Evolutionary conservation across 2,113 vertebrate genomes (phyloP), one percentile per base, ranked within the genome.

Genomic region (Trogon surrucura): DNA sequence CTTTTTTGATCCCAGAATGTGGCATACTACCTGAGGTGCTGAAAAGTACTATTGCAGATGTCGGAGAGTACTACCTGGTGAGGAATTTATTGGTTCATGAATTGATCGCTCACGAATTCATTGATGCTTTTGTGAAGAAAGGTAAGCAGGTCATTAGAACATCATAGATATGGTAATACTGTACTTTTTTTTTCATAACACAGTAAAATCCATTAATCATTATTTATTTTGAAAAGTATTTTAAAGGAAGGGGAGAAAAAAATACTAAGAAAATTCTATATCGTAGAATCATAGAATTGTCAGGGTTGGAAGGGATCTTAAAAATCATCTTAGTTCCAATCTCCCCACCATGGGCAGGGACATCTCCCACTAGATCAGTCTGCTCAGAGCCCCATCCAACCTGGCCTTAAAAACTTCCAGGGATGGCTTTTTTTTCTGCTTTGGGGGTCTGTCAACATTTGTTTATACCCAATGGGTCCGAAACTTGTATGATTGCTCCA

Each of bases 1-100:
- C 98, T 18, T 69, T 99, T 97, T 95, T 99, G 90, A 98, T 99
- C 54, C 99, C 99, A 22, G 99, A 98, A 45, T 99, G 99, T 97
- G 98, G 97, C 86, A 13, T 97, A 16, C 67, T 98, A 6, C 97
- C 99, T 27, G 97, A 98, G 74, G 96, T 97, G 57, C 96, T 99
- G 78, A 98, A 97, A 70, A 88, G 81, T 10, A 80, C 97, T 3
- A 57, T 99, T 41, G 97, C 90, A 5, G 96, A 97, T 65, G 91
- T 98, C 91, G 98, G 97, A 72, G 97, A 98, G 23, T 99, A 98
- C 93, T 99, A 99, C 88, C 61, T 98, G 80, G 97, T 99, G 95
- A 98, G 97, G 86, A 97, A 98, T 27, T 97, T 99, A 62, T 95
- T 98, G 0, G 27, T 99, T 25, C 93, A 98, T 81, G 98, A 98